A percentile compares a stretch with the other conserved stretches of the same genome.
phyloP scores from a whole-genome alignment of 2,113 vertebrate genomes.

The Odobenus rosmarus region DNA sequence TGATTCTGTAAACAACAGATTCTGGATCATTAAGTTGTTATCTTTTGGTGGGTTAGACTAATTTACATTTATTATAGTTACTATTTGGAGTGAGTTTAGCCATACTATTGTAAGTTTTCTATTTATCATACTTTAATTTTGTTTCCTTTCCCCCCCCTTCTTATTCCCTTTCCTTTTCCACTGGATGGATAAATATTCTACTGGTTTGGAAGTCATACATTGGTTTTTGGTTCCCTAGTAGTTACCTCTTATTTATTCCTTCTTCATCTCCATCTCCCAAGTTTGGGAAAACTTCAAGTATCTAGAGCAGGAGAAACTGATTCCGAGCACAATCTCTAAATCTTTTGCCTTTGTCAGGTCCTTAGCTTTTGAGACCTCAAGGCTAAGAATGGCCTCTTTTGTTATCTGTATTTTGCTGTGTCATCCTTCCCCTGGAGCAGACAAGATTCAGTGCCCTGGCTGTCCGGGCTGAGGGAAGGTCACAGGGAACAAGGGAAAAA shows the following conservation, averaged over 20 bases:
- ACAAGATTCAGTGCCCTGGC: background rate
- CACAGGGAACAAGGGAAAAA: background rate
- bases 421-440: constrained; percentile 53
- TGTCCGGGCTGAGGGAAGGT: constrained; percentile 17
- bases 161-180: background rate
- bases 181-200: background rate
- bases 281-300: background rate
- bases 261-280: background rate
- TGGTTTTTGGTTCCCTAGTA: background rate
- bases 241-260: background rate
- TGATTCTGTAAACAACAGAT: background rate
- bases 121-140: background rate
- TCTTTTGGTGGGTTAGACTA: background rate
- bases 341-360: constrained; percentile 18
- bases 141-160: background rate
- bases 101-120: background rate
- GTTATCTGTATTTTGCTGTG: constrained; percentile 69
- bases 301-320: background rate
- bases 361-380: constrained; percentile 43
- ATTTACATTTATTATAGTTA: background rate
- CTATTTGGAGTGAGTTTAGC: background rate
- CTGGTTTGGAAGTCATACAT: background rate
- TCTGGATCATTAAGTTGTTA: background rate
- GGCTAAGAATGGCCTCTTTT: constrained; percentile 65
- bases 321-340: background rate